Base-by-base conservation (phyloP, 2,113 vertebrate genomes). In the Ranitomeya variabilis region DNA sequence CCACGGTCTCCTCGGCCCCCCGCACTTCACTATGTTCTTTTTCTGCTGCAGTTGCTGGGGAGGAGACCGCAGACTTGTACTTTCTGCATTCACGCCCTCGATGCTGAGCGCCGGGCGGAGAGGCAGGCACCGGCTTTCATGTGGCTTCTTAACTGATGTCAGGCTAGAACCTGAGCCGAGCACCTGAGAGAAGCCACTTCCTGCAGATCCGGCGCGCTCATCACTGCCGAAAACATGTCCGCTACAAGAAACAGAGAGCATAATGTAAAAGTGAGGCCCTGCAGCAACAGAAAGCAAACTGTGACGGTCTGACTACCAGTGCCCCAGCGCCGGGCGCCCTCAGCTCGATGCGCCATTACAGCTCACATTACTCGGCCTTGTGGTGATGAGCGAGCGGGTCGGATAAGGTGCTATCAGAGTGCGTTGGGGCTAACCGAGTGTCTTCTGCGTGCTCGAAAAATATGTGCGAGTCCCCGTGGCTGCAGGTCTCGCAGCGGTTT, bases 121-220 rank as follows among this genome's bases (percentile, higher is more conserved):
- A 59, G 67, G 13, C 51, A 71, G 54, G 7, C 66, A 74, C 7
- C 2, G 12, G 16, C 62, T 87, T 81, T 81, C 23, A 87, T 87
- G 86, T 87, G 86, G 86, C 57, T 87, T 81, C 26, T 57, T 15
- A 21, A n/a, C 23, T 87, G 86, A 52, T 87, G 74, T 87, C 45
- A 79, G 18, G 11, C 64, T 26, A 54, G 55, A 18, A 74, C 16
- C 74, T 87, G 8, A 45, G 78, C 13, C 16, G 6, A 71, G 69
- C 74, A 87, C 86, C 85, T 73, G 67, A 54, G 19, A 3, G 60
- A 73, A 87, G 86, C 86, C 86, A 82, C 86, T 82, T 87, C 86
- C 86, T 87, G 86, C 26, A 45, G 26, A 8, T 23, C 78, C 66
- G 80, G 62, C 80, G 52, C 37, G 80, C 80, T 83, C n/a, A 66